Evolutionary conservation across 2,113 vertebrate species (phyloP), one percentile per base, ranked within the genome.

Genomic region (Rhombomys opimus): DNA sequence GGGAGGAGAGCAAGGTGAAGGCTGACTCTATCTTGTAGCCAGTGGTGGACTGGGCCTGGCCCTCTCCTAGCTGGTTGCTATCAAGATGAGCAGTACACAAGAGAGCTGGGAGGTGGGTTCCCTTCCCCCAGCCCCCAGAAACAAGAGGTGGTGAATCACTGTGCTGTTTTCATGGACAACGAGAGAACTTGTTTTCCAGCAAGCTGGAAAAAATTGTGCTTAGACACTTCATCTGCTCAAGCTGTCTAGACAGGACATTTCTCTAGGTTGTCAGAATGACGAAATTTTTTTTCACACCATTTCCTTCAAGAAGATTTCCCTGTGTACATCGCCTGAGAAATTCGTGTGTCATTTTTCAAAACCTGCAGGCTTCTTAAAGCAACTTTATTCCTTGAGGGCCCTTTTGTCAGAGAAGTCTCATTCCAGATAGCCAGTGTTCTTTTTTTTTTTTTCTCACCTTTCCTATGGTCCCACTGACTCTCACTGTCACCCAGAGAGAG

Each of bases 341-440:
- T 63, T 96, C 87, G 72, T 0, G 0, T 80, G 50, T 93, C 73
- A 59, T 46, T 89, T 96, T 41, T 35, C 38, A 72, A 94, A 96
- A 80, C 90, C 57, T 82, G 15, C 32, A 23, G n/a, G n/a, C 38
- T 86, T 2, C 1, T 61, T 68, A 76, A 87, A 73, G 46, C 59
- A 32, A 20, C 12, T 32, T 38, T 70, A 17, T 23, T 50, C 57
- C 70, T 88, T 41, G 46, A 72, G 63, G 81, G 72, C 22, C 61
- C 87, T 23, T 77, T 68, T 94, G 73, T 57, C 76, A 95, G 87
- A 85, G 84, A 84, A 93, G 92, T 81, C 65, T 81, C 81, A 87
- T 85, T 85, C 75, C 65, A 67, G 75, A 87, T 72, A 93, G 9
- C 17, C 25, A 81, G 38, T 1, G 2, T 75, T 87, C 46, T 46